Evolutionary conservation across 2,888 invertebrate genomes (phyloP).

Genomic region (Scelioninae gen. 1): DNA sequence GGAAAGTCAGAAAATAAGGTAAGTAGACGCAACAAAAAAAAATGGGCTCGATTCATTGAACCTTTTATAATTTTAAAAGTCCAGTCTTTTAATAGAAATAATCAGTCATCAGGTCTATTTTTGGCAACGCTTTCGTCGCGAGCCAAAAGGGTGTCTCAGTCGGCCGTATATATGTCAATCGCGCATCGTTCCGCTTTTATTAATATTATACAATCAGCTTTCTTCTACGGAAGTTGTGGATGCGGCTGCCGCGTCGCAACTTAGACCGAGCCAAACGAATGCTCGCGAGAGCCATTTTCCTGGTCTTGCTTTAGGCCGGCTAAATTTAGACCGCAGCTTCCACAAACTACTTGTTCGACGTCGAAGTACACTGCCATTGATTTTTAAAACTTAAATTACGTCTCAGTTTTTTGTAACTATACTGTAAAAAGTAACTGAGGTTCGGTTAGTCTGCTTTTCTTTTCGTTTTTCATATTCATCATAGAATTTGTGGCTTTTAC

Average conservation of each 20-base stretch:
- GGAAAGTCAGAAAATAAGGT: constrained; percentile 22
- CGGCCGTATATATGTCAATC: constrained; percentile 50
- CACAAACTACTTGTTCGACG: constrained; percentile 79
- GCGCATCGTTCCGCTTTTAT: constrained; percentile 50
- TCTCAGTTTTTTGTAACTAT: too few relatives aligned
- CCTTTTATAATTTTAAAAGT: constrained; percentile 64
- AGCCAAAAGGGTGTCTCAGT: constrained; percentile 51
- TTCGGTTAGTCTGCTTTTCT: too few relatives aligned
- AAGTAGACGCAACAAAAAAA: constrained; percentile 19
- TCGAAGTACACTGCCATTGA: constrained; percentile 70
- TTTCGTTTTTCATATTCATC: too few relatives aligned
- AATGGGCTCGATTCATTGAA: constrained; percentile 59
- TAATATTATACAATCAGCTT: constrained; percentile 58
- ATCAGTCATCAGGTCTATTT: constrained; percentile 61
- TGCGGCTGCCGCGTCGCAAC: neutral
- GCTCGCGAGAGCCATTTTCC: constrained; percentile 81
- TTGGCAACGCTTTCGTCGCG: constrained; percentile 35
- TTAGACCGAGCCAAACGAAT: constrained; percentile 11
- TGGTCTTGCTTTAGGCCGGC: constrained; percentile 84
- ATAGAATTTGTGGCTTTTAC: too few relatives aligned
- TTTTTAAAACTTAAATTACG: constrained; percentile 42
- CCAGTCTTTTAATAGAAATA: constrained; percentile 61
- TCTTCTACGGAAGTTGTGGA: constrained; percentile 53
- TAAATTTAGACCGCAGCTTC: constrained; percentile 82
- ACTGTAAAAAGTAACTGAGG: too few relatives aligned